These are phyloP conservation scores for Styela clava DNA, from an alignment of 23 tunicate genomes.

Conservation along the genomic window DNA sequence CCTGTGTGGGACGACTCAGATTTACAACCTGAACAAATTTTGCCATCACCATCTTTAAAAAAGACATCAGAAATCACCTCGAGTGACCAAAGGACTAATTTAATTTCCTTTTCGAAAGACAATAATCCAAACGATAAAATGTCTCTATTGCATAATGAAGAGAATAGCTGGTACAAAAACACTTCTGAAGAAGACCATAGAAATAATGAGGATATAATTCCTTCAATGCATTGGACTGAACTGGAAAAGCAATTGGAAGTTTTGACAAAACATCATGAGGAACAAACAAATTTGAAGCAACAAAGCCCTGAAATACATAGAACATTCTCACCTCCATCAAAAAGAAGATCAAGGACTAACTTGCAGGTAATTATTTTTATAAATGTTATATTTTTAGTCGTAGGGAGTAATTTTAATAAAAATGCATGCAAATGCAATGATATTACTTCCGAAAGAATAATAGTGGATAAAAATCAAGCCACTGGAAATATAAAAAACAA, in stretches of 20 bases:
- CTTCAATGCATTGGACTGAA: neutral
- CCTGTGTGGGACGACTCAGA: conserved; percentile 86
- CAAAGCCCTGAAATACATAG: neutral
- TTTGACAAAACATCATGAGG: neutral
- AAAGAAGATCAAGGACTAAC: neutral
- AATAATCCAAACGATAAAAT: neutral
- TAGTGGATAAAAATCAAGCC: no score
- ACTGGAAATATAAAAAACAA: no score
- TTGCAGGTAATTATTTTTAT: neutral
- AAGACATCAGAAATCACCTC: neutral
- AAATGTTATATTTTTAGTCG: no score
- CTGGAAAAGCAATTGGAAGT: neutral
- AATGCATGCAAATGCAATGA: no score
- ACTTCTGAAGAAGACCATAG: neutral
- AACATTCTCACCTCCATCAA: neutral
- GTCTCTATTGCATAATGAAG: neutral
- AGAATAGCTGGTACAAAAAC: neutral
- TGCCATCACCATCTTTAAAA: conserved; percentile 19
- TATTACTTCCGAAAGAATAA: no score
- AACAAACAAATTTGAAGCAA: neutral
- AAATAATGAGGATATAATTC: neutral
- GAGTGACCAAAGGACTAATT: conserved; percentile 5
- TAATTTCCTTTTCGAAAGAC: neutral
- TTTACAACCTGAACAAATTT: conserved; percentile 35
- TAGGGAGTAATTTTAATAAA: no score